These are phyloP conservation scores for Melitaea cinxia DNA, from an alignment of 1,140 invertebrate genomes.

Conservation along the genomic window DNA sequence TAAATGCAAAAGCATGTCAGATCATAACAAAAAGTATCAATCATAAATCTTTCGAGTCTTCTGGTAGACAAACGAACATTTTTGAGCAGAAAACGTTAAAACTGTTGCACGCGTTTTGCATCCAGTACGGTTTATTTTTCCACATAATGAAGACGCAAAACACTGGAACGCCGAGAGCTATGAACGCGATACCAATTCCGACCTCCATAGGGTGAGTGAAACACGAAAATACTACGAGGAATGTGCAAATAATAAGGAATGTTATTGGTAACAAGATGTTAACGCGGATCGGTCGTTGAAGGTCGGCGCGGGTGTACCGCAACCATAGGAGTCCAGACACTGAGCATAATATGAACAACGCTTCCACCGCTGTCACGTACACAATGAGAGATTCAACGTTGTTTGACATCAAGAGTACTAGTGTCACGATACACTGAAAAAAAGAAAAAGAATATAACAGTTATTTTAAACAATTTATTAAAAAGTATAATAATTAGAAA, in stretches of 20 bases:
- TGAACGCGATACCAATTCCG: slow-evolving; percentile 91
- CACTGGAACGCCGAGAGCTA: slow-evolving; percentile 90
- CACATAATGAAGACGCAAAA: slow-evolving; percentile 93
- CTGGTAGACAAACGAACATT: slow-evolving; percentile 88
- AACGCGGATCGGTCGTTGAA: slow-evolving; percentile 90
- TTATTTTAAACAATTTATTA: neutral
- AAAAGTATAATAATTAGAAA: too few relatives aligned
- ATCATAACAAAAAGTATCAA: slow-evolving; percentile 27
- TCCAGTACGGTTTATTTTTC: slow-evolving; percentile 87
- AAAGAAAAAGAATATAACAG: slow-evolving; percentile 35
- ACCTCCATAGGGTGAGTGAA: slow-evolving; percentile 89
- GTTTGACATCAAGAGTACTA: slow-evolving; percentile 90
- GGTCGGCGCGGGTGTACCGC: slow-evolving; percentile 88
- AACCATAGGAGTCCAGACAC: slow-evolving; percentile 94
- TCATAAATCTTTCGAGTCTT: slow-evolving; percentile 82
- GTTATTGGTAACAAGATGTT: slow-evolving; percentile 89
- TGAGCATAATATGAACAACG: slow-evolving; percentile 95
- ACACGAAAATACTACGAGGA: slow-evolving; percentile 92
- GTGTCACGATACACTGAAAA: slow-evolving; percentile 90
- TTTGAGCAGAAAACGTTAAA: slow-evolving; percentile 88
- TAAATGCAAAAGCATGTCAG: slow-evolving; percentile 6
- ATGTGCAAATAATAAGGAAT: slow-evolving; percentile 92
- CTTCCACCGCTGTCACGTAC: slow-evolving; percentile 96
- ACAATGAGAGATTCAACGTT: slow-evolving; percentile 96
- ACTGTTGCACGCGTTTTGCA: slow-evolving; percentile 81